phyloP scores from a whole-genome alignment of 2,113 vertebrate species.

The Sakesphorus luctuosus region DNA sequence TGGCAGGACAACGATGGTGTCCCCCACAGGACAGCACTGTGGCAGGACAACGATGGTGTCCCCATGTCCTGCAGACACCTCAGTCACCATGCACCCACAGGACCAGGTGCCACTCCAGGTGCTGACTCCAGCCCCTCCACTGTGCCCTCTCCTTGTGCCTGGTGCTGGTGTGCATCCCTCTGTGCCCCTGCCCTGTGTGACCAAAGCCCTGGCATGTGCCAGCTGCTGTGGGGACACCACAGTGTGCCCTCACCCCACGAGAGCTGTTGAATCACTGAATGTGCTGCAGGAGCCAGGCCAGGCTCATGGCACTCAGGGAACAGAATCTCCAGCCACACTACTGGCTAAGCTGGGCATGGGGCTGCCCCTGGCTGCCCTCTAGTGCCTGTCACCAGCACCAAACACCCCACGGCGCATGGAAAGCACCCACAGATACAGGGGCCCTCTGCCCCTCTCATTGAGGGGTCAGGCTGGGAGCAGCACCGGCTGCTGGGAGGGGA shows the following conservation, averaged over 20 bases:
- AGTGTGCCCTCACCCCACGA: rapidly evolving
- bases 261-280: not conserved
- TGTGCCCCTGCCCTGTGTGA: not conserved
- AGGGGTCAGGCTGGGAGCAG: not conserved
- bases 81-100: not conserved
- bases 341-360: not conserved
- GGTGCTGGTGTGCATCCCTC: not conserved
- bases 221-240: not conserved
- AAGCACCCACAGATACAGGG: not conserved
- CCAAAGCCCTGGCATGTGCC: rapidly evolving
- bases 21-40: rapidly evolving
- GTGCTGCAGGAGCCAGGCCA: not conserved
- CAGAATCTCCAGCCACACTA: rapidly evolving
- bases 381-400: rapidly evolving
- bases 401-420: not conserved
- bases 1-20: not conserved
- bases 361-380: not conserved
- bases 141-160: not conserved
- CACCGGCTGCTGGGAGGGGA: not conserved
- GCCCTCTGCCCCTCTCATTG: not conserved
- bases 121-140: not conserved
- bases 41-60: not conserved
- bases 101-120: rapidly evolving
- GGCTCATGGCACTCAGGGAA: not conserved
- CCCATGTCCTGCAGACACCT: not conserved